phyloP scores from a whole-genome alignment of 2,113 vertebrate genomes.

The Tonatia bakeri region DNA sequence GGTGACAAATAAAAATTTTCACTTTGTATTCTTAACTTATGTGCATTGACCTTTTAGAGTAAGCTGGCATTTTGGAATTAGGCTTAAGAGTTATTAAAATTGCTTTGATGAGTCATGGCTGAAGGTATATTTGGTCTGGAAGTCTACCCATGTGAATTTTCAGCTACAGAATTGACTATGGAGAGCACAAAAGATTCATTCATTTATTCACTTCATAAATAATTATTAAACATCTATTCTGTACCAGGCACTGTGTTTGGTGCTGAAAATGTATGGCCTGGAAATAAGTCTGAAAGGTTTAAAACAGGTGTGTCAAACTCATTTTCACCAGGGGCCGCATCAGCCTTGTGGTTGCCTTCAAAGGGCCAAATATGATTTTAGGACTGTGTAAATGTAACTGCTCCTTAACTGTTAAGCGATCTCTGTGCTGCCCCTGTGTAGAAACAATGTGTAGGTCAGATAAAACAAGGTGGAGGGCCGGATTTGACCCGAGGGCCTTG shows the following conservation, averaged over 20 bases:
- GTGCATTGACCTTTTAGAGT: constrained; percentile 27
- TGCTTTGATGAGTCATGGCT: neutral
- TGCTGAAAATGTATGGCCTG: neutral
- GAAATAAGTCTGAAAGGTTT: neutral
- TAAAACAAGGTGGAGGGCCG: no score
- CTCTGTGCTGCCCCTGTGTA: no score
- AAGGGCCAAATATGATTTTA: no score
- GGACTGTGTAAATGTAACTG: no score
- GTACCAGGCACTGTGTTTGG: neutral
- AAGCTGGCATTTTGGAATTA: neutral
- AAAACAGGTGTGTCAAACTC: neutral
- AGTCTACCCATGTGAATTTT: neutral
- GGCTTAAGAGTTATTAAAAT: constrained; percentile 15
- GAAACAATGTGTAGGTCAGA: no score
- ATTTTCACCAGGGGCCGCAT: no score
- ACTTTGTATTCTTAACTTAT: neutral
- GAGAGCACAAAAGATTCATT: neutral
- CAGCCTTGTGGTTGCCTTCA: no score
- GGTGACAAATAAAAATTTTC: constrained; percentile 10
- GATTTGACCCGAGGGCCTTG: no score
- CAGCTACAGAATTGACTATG: neutral
- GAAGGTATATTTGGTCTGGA: neutral
- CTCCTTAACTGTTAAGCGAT: no score
- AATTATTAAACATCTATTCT: neutral
- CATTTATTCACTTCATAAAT: neutral